Evolutionary conservation across 2,113 vertebrate species (phyloP), one percentile per base, ranked within the genome.

Genomic region (Pangasianodon gigas): DNA sequence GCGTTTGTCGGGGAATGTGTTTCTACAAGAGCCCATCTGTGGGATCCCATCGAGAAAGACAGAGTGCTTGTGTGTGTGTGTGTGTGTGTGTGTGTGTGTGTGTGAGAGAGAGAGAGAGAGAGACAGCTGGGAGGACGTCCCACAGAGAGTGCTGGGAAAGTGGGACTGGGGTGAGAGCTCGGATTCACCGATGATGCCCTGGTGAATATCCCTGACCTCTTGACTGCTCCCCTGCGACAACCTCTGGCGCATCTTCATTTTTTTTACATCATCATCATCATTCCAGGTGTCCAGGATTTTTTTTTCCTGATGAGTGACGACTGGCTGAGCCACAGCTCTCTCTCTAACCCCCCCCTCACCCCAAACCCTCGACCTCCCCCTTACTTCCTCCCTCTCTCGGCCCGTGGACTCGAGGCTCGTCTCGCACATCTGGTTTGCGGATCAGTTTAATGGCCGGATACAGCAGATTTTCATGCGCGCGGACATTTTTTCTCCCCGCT

Each of bases 111-210:
- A 82, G 51, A 83, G 81, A 41, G n/a, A 84, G 79, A 32, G 71
- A 80, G 93, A 97, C 97, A 97, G 97, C 97, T 98, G 97, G 96
- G 96, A 97, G 95, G 95, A 96, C 96, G 96, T 95, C 94, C 94
- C 96, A 92, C 95, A 90, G 95, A 95, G 94, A 94, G 92, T 93
- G 91, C 92, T 91, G 92, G 86, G 86, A 94, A 91, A 94, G 93
- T 84, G 71, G 89, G 93, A 91, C 51, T 26, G 58, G 26, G 90
- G 89, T 87, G 92, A 84, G 85, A 84, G 92, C 81, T 84, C 44
- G 37, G 69, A 86, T 87, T 88, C 85, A 90, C 90, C 88, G 88
- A 90, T 84, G 92, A 89, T 87, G 85, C 92, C 90, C 88, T 56
- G 87, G 93, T 93, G 92, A 88, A 94, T 93, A 90, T 82, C 69